Evolutionary conservation across 2,113 vertebrate genomes (phyloP).

Genomic region (Cryptomyrus ogoouensis): DNA sequence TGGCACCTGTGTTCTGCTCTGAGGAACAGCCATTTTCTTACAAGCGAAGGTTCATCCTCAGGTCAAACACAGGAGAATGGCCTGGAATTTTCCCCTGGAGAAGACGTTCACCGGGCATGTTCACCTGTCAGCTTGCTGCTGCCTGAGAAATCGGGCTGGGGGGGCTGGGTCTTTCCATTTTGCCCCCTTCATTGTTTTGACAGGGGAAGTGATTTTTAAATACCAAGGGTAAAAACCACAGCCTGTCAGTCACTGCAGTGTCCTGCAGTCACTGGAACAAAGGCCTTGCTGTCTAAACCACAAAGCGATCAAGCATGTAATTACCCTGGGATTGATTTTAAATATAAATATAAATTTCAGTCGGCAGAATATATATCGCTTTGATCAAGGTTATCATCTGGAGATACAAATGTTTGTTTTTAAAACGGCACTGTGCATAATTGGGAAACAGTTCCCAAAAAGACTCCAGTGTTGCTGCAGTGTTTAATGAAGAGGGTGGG

Average conservation of each 20-base stretch:
- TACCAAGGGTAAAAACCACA: constrained; percentile 43
- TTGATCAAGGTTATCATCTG: background rate
- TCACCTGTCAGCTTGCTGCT: constrained; percentile 54
- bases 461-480: background rate
- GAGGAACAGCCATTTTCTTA: constrained; percentile 58
- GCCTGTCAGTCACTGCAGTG: constrained; percentile 49
- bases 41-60: constrained; percentile 52
- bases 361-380: background rate
- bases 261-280: constrained; percentile 45
- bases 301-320: constrained; percentile 33
- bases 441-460: background rate
- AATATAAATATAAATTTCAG: constrained; percentile 18
- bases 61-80: constrained; percentile 50
- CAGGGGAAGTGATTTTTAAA: constrained; percentile 58
- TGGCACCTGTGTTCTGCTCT: constrained; percentile 47
- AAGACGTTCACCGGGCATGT: constrained; percentile 42
- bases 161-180: constrained; percentile 21
- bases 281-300: constrained; percentile 47
- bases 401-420: constrained; percentile 11
- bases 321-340: constrained; percentile 22
- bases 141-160: constrained; percentile 38
- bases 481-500: background rate
- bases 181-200: constrained; percentile 42
- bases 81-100: constrained; percentile 11
- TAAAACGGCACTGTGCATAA: background rate